phyloP scores from a whole-genome alignment of 92 coral and sea anemone genomes.

The Porites cylindrica region DNA sequence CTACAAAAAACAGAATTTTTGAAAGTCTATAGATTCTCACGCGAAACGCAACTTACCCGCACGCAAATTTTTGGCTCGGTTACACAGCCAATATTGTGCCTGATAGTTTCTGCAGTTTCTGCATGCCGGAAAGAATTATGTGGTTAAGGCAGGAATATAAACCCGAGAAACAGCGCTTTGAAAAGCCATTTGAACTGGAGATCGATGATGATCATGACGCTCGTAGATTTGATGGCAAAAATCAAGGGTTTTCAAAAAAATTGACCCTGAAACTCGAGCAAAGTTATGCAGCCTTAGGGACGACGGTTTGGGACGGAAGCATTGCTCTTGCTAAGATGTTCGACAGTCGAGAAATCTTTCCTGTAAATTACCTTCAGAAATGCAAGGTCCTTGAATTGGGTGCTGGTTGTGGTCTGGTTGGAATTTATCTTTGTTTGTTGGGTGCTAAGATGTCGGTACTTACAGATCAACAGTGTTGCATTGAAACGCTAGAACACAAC shows the following conservation, averaged over 20 bases:
- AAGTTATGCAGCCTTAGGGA: slow-evolving; percentile 84
- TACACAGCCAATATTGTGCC: background rate
- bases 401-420: slow-evolving; percentile 96
- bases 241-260: background rate
- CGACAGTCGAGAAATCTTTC: slow-evolving; percentile 74
- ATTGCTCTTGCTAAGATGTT: slow-evolving; percentile 95
- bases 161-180: slow-evolving; percentile 85
- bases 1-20: no score
- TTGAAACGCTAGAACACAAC: slow-evolving; percentile 81
- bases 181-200: slow-evolving; percentile 80
- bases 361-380: slow-evolving; percentile 49
- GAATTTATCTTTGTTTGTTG: slow-evolving; percentile 75
- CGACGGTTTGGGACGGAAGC: slow-evolving; percentile 99
- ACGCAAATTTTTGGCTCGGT: background rate
- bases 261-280: slow-evolving; percentile 72
- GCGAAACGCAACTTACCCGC: no score
- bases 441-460: slow-evolving; percentile 83
- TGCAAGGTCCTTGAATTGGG: slow-evolving; percentile 85
- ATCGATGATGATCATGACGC: slow-evolving; percentile 8
- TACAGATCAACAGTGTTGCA: slow-evolving; percentile 83
- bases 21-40: no score
- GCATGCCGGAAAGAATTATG: slow-evolving; percentile 9
- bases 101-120: background rate
- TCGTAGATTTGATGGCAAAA: background rate
- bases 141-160: slow-evolving; percentile 97